These are phyloP conservation scores for Pelusios castaneus DNA, from an alignment of 2,113 vertebrate genomes.

Conservation along the genomic window DNA sequence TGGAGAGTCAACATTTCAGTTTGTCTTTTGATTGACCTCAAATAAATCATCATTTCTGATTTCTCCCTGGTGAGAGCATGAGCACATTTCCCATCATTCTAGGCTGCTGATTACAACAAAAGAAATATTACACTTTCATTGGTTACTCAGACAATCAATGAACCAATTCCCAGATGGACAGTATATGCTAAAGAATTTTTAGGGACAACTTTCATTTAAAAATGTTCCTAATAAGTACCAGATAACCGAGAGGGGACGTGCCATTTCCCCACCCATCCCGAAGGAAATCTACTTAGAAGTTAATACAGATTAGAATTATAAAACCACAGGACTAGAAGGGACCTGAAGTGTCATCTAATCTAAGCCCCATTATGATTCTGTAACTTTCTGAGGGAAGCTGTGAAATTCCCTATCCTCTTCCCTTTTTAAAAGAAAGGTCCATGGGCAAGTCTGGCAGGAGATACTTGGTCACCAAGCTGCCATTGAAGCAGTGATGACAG, in stretches of 20 bases:
- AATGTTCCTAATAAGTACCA: not conserved
- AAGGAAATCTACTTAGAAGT: not conserved
- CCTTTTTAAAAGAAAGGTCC: not conserved
- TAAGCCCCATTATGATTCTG: not conserved
- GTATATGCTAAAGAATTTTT: not conserved
- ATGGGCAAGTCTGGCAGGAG: not conserved
- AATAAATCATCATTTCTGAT: constrained; percentile 16
- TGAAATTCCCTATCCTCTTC: not conserved
- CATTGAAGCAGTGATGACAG: not conserved
- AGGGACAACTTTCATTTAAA: not conserved
- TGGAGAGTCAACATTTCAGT: not conserved
- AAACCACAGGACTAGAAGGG: not conserved
- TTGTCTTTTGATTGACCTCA: constrained; percentile 40
- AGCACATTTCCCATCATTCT: not conserved
- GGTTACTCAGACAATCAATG: not conserved
- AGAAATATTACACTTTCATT: constrained; percentile 25
- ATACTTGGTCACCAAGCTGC: not conserved
- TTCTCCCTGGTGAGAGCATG: not conserved
- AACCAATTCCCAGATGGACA: not conserved
- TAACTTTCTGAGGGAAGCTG: not conserved
- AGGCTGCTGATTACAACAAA: constrained; percentile 48
- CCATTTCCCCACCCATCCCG: not conserved
- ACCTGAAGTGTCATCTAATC: not conserved
- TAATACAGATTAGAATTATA: not conserved
- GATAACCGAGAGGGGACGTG: not conserved